These are phyloP conservation scores for Lumbricus terrestris DNA, from an alignment of 2,888 invertebrate genomes.

Conservation along the genomic window DNA sequence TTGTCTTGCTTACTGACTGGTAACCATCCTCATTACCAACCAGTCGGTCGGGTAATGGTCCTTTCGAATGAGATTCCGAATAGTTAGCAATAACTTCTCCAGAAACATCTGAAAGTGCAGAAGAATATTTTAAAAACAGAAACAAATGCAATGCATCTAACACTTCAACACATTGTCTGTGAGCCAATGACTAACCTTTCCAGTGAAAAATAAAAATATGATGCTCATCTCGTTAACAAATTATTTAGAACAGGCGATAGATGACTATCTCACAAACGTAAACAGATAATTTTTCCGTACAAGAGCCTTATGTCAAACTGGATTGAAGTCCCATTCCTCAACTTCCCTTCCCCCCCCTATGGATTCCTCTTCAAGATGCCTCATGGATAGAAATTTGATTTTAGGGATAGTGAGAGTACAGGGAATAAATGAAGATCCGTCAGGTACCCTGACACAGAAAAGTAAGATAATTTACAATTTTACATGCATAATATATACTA, in stretches of 20 bases:
- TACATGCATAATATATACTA: neutral
- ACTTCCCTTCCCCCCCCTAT: too few species aligned
- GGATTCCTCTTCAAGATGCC: too few species aligned
- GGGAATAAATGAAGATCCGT: too few species aligned
- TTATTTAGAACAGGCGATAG: neutral
- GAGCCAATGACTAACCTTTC: neutral
- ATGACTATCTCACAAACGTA: too few species aligned
- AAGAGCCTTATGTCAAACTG: too few species aligned
- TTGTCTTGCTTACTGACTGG: constrained; percentile 64
- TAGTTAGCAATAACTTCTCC: constrained; percentile 76
- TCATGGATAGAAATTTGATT: too few species aligned
- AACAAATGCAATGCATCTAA: neutral
- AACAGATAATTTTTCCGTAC: too few species aligned
- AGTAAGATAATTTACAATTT: neutral
- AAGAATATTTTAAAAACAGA: neutral
- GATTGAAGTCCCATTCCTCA: too few species aligned
- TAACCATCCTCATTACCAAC: constrained; percentile 84
- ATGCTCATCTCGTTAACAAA: neutral
- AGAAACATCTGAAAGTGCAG: constrained; percentile 76
- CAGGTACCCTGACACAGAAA: too few species aligned
- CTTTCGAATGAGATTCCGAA: constrained; percentile 75
- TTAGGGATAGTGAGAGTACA: too few species aligned
- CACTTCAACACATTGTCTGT: neutral
- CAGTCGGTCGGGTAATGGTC: constrained; percentile 85
- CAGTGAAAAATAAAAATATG: neutral